Conservation (phyloP, 1,140 invertebrate genomes). For the Drosophila rhopaloa region DNA sequence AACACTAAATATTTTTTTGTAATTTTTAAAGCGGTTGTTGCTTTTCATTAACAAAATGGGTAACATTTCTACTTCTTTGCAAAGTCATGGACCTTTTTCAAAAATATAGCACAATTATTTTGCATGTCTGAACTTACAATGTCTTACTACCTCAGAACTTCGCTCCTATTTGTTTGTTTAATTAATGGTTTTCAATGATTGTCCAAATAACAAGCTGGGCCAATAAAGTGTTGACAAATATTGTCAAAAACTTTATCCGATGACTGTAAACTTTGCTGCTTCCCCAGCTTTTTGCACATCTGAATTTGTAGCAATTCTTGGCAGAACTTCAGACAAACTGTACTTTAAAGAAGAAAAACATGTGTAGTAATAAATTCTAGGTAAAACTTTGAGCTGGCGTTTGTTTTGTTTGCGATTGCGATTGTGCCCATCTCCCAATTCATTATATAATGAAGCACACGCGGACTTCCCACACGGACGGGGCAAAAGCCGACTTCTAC, state of each 20-base stretch:
- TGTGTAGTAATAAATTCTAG: conserved; percentile 33
- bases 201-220: conserved; percentile 4
- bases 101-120: too few relatives aligned
- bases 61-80: too few relatives aligned
- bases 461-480: conserved; percentile 43
- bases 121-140: background rate
- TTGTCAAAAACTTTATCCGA: conserved; percentile 26
- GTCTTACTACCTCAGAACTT: background rate
- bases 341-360: conserved; percentile 22
- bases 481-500: conserved; percentile 37
- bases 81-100: too few relatives aligned
- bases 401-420: conserved; percentile 14
- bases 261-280: conserved; percentile 19
- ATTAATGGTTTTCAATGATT: background rate
- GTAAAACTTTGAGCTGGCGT: conserved; percentile 34
- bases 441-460: conserved; percentile 60
- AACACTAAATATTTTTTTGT: too few relatives aligned
- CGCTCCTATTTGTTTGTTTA: background rate
- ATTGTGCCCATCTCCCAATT: conserved; percentile 40
- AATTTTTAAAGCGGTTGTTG: too few relatives aligned
- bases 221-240: conserved; percentile 38
- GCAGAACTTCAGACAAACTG: conserved; percentile 25
- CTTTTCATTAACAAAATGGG: too few relatives aligned
- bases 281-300: conserved; percentile 1
- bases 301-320: conserved; percentile 13